Percentiles rank a stretch among this genome's conserved stretches.
phyloP scores from a whole-genome alignment of 2,113 vertebrate species.

The Parotia lawesii region DNA sequence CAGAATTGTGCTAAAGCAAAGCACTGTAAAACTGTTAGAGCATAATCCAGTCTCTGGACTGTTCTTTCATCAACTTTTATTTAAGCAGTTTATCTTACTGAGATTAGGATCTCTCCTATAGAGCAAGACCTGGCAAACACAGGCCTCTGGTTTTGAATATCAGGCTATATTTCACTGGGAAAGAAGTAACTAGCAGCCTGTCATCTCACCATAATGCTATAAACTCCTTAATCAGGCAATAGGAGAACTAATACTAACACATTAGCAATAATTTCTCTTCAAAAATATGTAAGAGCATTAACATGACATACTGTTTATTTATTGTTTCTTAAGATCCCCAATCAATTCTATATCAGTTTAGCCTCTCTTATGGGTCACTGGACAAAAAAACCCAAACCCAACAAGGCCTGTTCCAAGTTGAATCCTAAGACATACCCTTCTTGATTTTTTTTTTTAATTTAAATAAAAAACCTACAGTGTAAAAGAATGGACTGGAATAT shows the following conservation, averaged over 20 bases:
- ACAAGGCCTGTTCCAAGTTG: neutral
- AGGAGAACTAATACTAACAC: slow-evolving; percentile 54
- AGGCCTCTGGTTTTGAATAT: slow-evolving; percentile 65
- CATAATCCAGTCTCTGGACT: slow-evolving; percentile 45
- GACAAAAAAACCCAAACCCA: neutral
- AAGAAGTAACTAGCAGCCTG: slow-evolving; percentile 44
- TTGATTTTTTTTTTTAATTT: neutral
- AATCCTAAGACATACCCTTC: neutral
- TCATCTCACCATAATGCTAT: slow-evolving; percentile 30
- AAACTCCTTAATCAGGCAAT: slow-evolving; percentile 48
- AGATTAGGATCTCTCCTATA: slow-evolving; percentile 69
- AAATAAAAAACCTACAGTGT: neutral
- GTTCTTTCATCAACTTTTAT: slow-evolving; percentile 69
- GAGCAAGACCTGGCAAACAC: slow-evolving; percentile 63
- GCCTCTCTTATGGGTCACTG: neutral
- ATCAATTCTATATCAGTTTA: neutral
- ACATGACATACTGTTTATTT: slow-evolving; percentile 2
- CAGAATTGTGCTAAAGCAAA: slow-evolving; percentile 41
- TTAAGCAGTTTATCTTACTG: slow-evolving; percentile 71
- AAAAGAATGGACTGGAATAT: neutral
- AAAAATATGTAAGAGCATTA: slow-evolving; percentile 28
- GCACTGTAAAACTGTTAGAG: slow-evolving; percentile 41
- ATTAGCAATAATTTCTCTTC: slow-evolving; percentile 23
- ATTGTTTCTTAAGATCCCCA: neutral
- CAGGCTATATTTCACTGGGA: slow-evolving; percentile 62